Conservation (phyloP, 2,797 vertebrate species). For the Eremophila alpestris region DNA sequence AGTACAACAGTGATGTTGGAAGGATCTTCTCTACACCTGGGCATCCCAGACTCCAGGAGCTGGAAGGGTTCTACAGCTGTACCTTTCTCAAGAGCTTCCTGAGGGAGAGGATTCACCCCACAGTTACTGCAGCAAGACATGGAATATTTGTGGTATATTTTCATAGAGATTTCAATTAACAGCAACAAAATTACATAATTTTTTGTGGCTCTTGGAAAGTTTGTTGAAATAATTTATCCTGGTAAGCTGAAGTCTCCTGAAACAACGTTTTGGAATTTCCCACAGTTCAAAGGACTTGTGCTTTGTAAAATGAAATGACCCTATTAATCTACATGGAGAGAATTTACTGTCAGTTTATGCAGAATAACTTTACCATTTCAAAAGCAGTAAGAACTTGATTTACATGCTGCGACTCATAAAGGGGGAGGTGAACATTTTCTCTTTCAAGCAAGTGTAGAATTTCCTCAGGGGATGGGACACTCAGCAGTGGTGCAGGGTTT, state of each 20-base stretch:
- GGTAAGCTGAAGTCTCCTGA: background rate
- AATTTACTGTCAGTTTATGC: background rate
- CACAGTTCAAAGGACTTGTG: background rate
- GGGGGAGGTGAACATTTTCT: background rate
- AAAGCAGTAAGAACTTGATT: background rate
- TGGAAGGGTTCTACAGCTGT: background rate
- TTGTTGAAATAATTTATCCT: background rate
- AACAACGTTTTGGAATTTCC: background rate
- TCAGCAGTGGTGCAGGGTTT: background rate
- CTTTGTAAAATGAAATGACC: background rate
- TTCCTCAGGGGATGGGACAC: background rate
- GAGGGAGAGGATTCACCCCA: background rate
- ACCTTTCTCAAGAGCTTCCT: background rate
- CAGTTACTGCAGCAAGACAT: background rate
- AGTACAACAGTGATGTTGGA: background rate
- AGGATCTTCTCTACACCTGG: background rate
- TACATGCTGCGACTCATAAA: background rate
- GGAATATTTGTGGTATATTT: background rate
- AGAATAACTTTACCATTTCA: background rate
- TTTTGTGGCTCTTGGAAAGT: background rate
- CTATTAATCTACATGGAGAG: background rate
- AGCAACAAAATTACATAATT: background rate
- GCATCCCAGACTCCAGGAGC: background rate
- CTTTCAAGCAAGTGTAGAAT: no score
- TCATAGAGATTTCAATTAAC: background rate